phyloP scores from a whole-genome alignment of 2,888 invertebrate genomes.

The Mythimna vitellina region DNA sequence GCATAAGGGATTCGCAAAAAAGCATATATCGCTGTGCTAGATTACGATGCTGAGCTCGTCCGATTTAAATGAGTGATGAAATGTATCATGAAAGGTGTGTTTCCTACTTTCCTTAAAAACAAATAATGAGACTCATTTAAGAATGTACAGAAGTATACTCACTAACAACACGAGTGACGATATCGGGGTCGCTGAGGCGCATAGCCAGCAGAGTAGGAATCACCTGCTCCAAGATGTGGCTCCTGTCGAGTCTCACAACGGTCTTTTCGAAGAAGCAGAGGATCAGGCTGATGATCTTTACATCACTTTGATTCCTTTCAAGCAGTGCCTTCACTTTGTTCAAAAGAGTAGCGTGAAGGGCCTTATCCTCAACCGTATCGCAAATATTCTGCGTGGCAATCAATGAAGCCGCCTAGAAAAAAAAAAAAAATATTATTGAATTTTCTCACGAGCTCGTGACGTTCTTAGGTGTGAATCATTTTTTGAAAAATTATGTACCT shows the following conservation, averaged over 20 bases:
- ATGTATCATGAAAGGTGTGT: background rate
- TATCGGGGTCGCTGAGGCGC: constrained; percentile 96
- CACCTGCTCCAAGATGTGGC: constrained; percentile 97
- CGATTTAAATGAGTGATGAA: background rate
- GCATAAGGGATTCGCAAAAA: constrained; percentile 50
- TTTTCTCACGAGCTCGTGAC: background rate
- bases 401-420: constrained; percentile 95
- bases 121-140: background rate
- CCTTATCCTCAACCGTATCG: constrained; percentile 95
- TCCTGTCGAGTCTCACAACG: constrained; percentile 95
- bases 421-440: background rate
- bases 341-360: constrained; percentile 94
- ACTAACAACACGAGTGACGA: constrained; percentile 97
- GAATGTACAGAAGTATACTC: constrained; percentile 89
- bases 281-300: constrained; percentile 95
- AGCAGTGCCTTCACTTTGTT: constrained; percentile 95
- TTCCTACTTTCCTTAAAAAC: background rate
- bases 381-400: constrained; percentile 96
- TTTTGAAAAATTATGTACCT: constrained; percentile 90
- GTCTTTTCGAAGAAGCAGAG: constrained; percentile 95
- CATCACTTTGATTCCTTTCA: constrained; percentile 94
- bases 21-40: constrained; percentile 42
- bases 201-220: constrained; percentile 97
- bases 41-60: constrained; percentile 11
- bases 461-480: background rate